These are phyloP conservation scores for Maniola jurtina DNA, from an alignment of 1,140 invertebrate species.

Conservation along the genomic window DNA sequence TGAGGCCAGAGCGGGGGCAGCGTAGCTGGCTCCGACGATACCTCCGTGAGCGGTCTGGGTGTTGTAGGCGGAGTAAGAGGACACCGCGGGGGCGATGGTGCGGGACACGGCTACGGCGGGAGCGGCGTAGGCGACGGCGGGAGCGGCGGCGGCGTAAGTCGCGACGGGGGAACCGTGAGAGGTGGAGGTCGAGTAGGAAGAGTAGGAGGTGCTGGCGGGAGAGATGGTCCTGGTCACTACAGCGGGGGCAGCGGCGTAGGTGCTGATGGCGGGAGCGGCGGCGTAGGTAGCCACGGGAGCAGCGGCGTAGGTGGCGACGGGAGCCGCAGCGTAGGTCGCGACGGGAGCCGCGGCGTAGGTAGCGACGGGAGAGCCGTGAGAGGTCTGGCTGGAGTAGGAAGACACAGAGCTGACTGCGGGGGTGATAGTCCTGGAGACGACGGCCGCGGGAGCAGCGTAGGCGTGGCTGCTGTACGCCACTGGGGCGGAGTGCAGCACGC, in stretches of 20 bases:
- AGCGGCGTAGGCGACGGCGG: conserved; percentile 34
- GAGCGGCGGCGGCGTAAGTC: conserved; percentile 44
- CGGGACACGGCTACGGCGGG: conserved; percentile 33
- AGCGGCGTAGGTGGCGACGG: conserved; percentile 33
- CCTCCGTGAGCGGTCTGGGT: conserved; percentile 33
- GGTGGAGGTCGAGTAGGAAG: conserved; percentile 49
- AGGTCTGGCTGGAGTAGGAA: conserved; percentile 47
- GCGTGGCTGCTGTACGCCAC: conserved; percentile 44
- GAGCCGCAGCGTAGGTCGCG: conserved; percentile 40
- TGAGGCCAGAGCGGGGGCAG: conserved; percentile 35
- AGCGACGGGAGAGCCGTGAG: conserved; percentile 40
- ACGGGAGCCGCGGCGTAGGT: conserved; percentile 40
- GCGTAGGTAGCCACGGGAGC: conserved; percentile 33
- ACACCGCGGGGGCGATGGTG: conserved; percentile 36
- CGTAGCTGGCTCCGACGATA: conserved; percentile 29
- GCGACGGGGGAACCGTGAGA: conserved; percentile 45
- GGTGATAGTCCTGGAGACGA: conserved; percentile 38
- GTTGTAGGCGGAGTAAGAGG: conserved; percentile 38
- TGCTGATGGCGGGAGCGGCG: conserved; percentile 37
- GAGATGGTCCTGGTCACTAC: conserved; percentile 46
- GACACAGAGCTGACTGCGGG: conserved; percentile 46
- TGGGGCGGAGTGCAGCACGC: conserved; percentile 37
- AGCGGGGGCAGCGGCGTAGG: conserved; percentile 32
- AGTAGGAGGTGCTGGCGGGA: conserved; percentile 47
- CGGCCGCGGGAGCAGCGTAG: conserved; percentile 31